Percentiles rank a stretch among this genome's conserved stretches.
Evolutionary conservation across 2,888 invertebrate species (phyloP).

Genomic region (Furcula furcula): DNA sequence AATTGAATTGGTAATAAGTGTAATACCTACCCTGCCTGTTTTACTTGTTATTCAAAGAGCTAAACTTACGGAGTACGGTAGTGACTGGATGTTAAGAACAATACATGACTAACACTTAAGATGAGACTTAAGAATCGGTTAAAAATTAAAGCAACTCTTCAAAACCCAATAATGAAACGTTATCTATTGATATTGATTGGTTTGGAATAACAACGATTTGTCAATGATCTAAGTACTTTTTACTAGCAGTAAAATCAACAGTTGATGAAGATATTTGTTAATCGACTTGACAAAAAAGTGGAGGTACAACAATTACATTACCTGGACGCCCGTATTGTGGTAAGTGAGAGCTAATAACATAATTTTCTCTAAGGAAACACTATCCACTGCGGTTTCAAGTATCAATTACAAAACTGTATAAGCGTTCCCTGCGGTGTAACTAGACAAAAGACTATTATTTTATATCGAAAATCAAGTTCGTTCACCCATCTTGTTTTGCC

Average conservation of each 20-base stretch:
- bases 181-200: too few species aligned
- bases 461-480: conserved; percentile 23
- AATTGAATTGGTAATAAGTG: neutral
- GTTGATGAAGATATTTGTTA: too few species aligned
- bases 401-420: conserved; percentile 18
- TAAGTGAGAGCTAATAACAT: conserved; percentile 6
- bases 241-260: too few species aligned
- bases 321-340: conserved; percentile 1
- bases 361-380: conserved; percentile 10
- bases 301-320: neutral
- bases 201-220: too few species aligned
- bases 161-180: too few species aligned
- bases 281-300: too few species aligned
- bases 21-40: neutral
- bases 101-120: too few species aligned
- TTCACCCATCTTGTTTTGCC: conserved; percentile 16
- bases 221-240: too few species aligned
- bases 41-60: neutral
- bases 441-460: conserved; percentile 25
- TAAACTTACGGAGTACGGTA: neutral
- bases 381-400: conserved; percentile 7
- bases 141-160: too few species aligned
- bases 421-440: conserved; percentile 8
- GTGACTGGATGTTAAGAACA: neutral
- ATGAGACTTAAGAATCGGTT: too few species aligned